Conservation (phyloP, 2,113 vertebrate species). For the Cebus imitator region DNA sequence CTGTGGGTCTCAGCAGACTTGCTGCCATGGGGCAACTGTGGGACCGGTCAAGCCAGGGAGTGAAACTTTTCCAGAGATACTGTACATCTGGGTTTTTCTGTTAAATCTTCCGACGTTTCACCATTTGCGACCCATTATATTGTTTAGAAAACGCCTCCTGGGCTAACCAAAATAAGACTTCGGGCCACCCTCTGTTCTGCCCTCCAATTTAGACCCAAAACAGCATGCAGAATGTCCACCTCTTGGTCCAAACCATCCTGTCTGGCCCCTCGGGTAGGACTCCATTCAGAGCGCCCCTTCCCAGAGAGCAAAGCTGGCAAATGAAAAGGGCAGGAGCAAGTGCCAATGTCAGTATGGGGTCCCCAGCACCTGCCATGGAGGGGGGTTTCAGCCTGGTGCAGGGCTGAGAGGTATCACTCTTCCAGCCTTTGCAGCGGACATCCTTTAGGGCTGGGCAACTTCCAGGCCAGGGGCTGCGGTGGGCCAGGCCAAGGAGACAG, state of each 20-base stretch:
- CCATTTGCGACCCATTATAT: background rate
- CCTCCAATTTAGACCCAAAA: background rate
- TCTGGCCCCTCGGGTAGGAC: fast-evolving
- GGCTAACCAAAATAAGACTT: background rate
- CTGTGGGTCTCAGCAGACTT: background rate
- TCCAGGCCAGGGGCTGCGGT: fast-evolving
- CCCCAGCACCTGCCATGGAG: background rate
- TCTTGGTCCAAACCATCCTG: background rate
- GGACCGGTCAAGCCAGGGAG: background rate
- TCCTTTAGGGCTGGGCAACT: background rate
- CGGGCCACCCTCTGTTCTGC: background rate
- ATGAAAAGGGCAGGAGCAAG: background rate
- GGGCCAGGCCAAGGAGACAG: background rate
- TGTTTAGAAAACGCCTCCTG: background rate
- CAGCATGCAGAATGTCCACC: background rate
- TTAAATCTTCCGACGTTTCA: conserved; percentile 6
- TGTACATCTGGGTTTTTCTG: background rate
- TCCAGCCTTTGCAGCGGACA: background rate
- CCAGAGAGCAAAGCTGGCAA: background rate
- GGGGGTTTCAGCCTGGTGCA: background rate
- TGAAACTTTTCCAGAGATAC: background rate
- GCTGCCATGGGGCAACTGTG: background rate
- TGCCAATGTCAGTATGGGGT: fast-evolving
- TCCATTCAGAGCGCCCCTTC: background rate
- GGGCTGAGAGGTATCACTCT: background rate